phyloP scores from a whole-genome alignment of 2,888 invertebrate genomes.

The Stegophylla sp. region DNA sequence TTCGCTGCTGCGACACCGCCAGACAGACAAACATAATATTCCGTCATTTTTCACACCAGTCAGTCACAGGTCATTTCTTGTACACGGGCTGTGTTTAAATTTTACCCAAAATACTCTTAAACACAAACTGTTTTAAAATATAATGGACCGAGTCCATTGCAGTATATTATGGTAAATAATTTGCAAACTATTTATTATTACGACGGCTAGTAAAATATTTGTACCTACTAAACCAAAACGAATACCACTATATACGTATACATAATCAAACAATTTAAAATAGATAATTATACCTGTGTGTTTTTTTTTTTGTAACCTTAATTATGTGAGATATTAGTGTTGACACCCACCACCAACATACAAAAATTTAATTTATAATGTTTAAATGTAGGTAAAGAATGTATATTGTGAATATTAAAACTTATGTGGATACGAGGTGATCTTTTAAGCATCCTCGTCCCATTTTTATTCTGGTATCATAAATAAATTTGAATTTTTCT shows the following conservation, averaged over 20 bases:
- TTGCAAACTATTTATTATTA: slow-evolving; percentile 16
- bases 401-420: too few relatives aligned
- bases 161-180: slow-evolving; percentile 18
- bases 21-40: slow-evolving; percentile 45
- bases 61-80: slow-evolving; percentile 53
- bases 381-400: too few relatives aligned
- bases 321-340: not conserved
- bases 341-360: not conserved
- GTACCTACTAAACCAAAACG: slow-evolving; percentile 36
- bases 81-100: slow-evolving; percentile 31
- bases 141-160: slow-evolving; percentile 33
- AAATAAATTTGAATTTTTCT: too few relatives aligned
- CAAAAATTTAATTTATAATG: not conserved
- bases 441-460: too few relatives aligned
- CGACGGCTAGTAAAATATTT: slow-evolving; percentile 19
- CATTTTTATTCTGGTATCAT: too few relatives aligned
- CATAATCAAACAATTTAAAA: slow-evolving; percentile 34
- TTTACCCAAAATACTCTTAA: slow-evolving; percentile 25
- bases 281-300: not conserved
- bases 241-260: not conserved
- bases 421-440: not conserved
- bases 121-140: slow-evolving; percentile 13
- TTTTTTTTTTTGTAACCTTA: not conserved
- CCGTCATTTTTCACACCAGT: slow-evolving; percentile 52
- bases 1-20: slow-evolving; percentile 35